Percentiles rank a stretch among this genome's conserved stretches.
Conservation (phyloP, 2,888 invertebrate species). For the Lochmaea crataegi region DNA sequence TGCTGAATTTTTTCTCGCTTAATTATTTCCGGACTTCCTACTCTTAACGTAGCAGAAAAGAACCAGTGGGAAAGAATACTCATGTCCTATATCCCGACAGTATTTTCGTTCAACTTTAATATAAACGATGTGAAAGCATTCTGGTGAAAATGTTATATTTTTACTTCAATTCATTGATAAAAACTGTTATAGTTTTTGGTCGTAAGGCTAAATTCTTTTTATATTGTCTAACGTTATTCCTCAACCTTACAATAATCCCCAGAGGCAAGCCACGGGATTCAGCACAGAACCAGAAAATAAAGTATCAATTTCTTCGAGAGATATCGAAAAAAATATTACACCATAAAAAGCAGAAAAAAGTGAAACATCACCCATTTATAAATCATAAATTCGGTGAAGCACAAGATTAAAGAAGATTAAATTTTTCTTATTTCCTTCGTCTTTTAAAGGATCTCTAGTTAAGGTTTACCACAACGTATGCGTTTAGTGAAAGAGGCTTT, state of each 20-base stretch:
- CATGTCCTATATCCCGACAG: no score
- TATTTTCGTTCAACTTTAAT: no score
- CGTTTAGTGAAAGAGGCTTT: constrained; percentile 25
- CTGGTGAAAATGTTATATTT: no score
- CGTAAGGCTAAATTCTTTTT: no score
- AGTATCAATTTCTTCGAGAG: constrained; percentile 31
- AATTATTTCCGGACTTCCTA: no score
- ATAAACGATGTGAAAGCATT: no score
- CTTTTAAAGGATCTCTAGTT: constrained; percentile 34
- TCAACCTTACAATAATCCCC: neutral
- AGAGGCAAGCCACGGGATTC: neutral
- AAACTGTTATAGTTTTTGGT: no score
- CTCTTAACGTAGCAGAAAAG: no score
- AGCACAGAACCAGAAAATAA: constrained; percentile 26
- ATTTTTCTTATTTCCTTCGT: constrained; percentile 44
- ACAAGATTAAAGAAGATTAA: constrained; percentile 52
- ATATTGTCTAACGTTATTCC: no score
- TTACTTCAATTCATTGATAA: no score
- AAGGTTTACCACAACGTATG: constrained; percentile 48
- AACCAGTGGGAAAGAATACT: no score
- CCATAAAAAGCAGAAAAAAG: constrained; percentile 38
- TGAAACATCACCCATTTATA: constrained; percentile 41
- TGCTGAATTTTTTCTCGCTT: no score
- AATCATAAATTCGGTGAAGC: constrained; percentile 46
- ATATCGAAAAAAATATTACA: constrained; percentile 41